These are phyloP conservation scores for Puma concolor DNA, from an alignment of 2,113 vertebrate species.

Conservation along the genomic window DNA sequence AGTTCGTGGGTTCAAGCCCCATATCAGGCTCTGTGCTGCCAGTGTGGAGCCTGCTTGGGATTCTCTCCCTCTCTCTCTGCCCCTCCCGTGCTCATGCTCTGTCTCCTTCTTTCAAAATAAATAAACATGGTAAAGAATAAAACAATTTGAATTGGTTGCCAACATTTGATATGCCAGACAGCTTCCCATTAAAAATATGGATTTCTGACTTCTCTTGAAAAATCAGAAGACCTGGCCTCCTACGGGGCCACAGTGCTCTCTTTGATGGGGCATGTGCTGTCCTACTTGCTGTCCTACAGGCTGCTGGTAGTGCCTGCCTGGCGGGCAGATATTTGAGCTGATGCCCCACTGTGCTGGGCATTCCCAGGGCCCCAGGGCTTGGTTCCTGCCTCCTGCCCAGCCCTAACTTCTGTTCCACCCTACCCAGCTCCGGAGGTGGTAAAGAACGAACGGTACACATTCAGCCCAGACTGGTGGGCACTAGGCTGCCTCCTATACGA, in stretches of 20 bases:
- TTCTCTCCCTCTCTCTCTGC: too few relatives aligned
- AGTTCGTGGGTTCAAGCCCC: too few relatives aligned
- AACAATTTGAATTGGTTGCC: slow-evolving; percentile 17
- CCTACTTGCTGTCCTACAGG: background rate
- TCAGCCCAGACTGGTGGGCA: slow-evolving; percentile 99
- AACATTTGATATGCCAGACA: background rate
- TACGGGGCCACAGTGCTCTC: too few relatives aligned
- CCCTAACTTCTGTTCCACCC: background rate
- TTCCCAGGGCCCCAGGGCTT: background rate
- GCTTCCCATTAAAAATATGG: background rate
- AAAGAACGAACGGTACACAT: slow-evolving; percentile 95
- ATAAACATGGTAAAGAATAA: background rate
- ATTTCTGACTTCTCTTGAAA: slow-evolving; percentile 13
- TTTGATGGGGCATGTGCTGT: background rate
- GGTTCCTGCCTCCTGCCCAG: background rate
- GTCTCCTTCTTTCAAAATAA: too few relatives aligned
- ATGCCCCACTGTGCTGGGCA: background rate
- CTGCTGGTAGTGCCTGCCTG: background rate
- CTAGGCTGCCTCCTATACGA: slow-evolving; percentile 97
- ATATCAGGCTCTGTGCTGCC: too few relatives aligned
- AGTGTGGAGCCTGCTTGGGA: too few relatives aligned
- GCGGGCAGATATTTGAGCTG: background rate
- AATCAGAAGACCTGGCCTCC: background rate
- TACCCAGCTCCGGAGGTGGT: slow-evolving; percentile 95
- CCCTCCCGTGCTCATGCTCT: too few relatives aligned